Percentiles rank a stretch among this genome's conserved stretches.
phyloP scores from a whole-genome alignment of 2,797 vertebrate genomes.

The Sebastes steindachneri region DNA sequence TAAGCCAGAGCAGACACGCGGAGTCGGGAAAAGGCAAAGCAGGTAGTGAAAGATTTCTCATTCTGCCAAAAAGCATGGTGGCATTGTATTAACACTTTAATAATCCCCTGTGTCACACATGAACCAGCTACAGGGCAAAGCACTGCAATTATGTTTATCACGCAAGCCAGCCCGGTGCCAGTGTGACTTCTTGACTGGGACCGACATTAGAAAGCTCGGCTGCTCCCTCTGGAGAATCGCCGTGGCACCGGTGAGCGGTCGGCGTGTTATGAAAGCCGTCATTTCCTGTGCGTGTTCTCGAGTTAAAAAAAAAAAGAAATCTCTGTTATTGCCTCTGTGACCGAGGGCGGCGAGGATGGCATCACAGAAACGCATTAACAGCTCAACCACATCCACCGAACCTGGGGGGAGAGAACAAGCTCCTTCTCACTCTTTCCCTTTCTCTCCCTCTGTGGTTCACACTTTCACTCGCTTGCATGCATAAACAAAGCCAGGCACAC shows the following conservation, averaged over 20 bases:
- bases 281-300: constrained; percentile 70
- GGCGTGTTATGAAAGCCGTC: constrained; percentile 60
- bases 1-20: constrained; percentile 58
- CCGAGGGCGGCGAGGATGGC: constrained; percentile 66
- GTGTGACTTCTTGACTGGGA: constrained; percentile 67
- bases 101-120: constrained; percentile 60
- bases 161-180: constrained; percentile 65
- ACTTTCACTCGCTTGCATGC: constrained; percentile 57
- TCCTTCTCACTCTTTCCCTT: constrained; percentile 69
- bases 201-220: constrained; percentile 57
- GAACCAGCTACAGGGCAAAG: constrained; percentile 55
- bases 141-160: constrained; percentile 68
- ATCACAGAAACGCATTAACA: constrained; percentile 75
- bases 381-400: constrained; percentile 59
- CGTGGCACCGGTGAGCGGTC: constrained; percentile 53
- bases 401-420: constrained; percentile 47
- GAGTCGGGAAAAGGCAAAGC: constrained; percentile 62
- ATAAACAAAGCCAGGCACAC: constrained; percentile 41
- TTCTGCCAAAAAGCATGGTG: constrained; percentile 62
- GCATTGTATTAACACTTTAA: constrained; percentile 65
- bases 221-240: constrained; percentile 57
- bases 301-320: constrained; percentile 36
- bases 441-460: constrained; percentile 56
- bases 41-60: constrained; percentile 57
- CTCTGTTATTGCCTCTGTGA: constrained; percentile 64